Evolutionary conservation across 2,888 invertebrate genomes (phyloP).

Genomic region (Abscondita cerata): DNA sequence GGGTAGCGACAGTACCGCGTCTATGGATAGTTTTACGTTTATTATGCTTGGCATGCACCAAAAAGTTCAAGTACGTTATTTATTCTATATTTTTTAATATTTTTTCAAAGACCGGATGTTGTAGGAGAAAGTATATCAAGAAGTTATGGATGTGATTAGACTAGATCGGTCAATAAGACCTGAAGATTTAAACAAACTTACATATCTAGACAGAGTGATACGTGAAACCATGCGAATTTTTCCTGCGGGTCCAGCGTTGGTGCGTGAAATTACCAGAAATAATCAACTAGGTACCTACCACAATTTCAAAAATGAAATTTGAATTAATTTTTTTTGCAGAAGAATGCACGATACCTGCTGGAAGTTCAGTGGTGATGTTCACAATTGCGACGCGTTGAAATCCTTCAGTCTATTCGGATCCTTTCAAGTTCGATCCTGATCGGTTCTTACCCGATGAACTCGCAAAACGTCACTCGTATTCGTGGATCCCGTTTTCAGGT

Average conservation of each 20-base stretch:
- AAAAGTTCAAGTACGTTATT: too few relatives aligned
- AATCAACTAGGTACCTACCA: conserved; percentile 15
- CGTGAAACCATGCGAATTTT: conserved; percentile 65
- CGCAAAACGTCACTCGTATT: conserved; percentile 19
- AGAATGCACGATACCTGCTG: conserved; percentile 12
- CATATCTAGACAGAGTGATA: conserved; percentile 63
- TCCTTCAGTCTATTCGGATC: conserved; percentile 18
- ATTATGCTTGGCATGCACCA: too few relatives aligned
- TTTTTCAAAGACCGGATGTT: too few relatives aligned
- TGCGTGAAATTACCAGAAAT: conserved; percentile 22
- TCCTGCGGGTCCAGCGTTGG: conserved; percentile 42
- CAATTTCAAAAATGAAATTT: not conserved
- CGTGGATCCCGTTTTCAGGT: conserved; percentile 22
- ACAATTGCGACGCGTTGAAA: conserved; percentile 9
- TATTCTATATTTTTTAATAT: too few relatives aligned
- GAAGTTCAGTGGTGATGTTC: not conserved
- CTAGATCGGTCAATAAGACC: conserved; percentile 56
- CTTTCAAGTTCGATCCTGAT: conserved; percentile 18
- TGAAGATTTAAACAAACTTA: conserved; percentile 62
- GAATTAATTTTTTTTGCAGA: not conserved
- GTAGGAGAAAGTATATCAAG: too few relatives aligned
- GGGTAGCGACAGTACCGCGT: conserved; percentile 13
- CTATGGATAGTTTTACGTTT: too few relatives aligned
- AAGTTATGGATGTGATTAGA: too few relatives aligned
- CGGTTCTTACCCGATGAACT: conserved; percentile 20